Conservation (phyloP, 2,797 vertebrate species). For the Sternotherus odoratus region DNA sequence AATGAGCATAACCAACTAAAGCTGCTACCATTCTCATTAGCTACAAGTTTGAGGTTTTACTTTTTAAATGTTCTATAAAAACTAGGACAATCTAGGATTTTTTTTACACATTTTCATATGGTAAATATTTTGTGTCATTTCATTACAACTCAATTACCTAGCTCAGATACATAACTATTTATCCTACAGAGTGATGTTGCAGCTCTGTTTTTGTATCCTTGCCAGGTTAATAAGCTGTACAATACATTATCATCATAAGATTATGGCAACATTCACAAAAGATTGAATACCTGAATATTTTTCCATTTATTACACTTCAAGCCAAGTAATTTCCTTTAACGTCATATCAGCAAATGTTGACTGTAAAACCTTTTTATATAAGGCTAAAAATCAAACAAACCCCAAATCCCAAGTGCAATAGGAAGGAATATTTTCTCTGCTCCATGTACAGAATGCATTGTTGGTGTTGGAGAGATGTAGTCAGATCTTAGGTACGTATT, state of each 20-base stretch:
- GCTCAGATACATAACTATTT: slow-evolving; percentile 28
- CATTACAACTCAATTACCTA: not conserved
- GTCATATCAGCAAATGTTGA: not conserved
- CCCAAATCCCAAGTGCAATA: not conserved
- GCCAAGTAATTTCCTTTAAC: not conserved
- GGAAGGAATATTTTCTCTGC: not conserved
- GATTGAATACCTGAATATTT: not conserved
- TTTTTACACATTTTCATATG: slow-evolving; percentile 5
- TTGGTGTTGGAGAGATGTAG: not conserved
- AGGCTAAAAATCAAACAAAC: not conserved
- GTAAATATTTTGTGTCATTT: slow-evolving; percentile 4
- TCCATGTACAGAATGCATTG: not conserved
- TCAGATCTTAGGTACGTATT: not conserved
- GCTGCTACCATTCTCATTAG: not conserved
- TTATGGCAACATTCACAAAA: slow-evolving; percentile 22
- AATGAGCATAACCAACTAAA: not conserved
- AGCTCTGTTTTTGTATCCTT: slow-evolving; percentile 41
- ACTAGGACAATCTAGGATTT: not conserved
- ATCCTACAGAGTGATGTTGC: not conserved
- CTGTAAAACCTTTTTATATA: not conserved
- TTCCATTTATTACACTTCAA: slow-evolving; percentile 1
- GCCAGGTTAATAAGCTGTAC: slow-evolving; percentile 46
- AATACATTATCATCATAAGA: slow-evolving; percentile 27
- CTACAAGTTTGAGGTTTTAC: not conserved
- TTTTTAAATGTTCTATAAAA: not conserved